Evolutionary conservation across 2,797 vertebrate species (phyloP).

Genomic region (Enteromius radiatus): DNA sequence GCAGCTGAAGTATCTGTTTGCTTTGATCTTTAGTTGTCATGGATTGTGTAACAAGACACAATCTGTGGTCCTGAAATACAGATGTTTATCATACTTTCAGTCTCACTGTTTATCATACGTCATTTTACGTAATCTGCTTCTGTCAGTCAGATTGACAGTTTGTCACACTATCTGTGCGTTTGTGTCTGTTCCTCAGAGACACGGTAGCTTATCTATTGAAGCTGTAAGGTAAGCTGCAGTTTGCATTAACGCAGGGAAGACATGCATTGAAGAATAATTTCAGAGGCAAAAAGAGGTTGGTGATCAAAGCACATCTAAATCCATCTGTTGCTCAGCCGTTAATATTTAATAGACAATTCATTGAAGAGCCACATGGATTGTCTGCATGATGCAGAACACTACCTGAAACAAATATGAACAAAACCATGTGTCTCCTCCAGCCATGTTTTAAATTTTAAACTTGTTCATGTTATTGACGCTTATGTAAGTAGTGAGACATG

Average conservation of each 20-base stretch:
- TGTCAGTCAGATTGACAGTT: conserved; percentile 5
- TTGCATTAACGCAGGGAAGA: not conserved
- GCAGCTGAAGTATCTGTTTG: conserved; percentile 3
- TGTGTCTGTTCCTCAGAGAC: not conserved
- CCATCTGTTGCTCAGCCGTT: conserved; percentile 9
- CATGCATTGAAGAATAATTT: conserved; percentile 12
- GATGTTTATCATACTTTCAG: conserved; percentile 21
- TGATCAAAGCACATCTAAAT: conserved; percentile 49
- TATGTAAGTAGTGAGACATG: conserved; percentile 6
- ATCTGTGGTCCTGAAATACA: conserved; percentile 36
- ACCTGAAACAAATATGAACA: conserved; percentile 49
- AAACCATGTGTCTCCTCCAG: conserved; percentile 27
- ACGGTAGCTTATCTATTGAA: conserved; percentile 2
- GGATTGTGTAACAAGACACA: conserved; percentile 4
- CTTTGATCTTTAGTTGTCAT: conserved; percentile 30
- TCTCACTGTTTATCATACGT: not conserved
- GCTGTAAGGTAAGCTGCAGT: not conserved
- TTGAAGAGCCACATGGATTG: conserved; percentile 6
- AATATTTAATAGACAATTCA: conserved; percentile 53
- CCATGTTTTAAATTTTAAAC: conserved; percentile 40
- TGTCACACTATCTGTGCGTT: not conserved
- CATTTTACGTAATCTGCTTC: not conserved
- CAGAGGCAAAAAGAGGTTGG: conserved; percentile 18
- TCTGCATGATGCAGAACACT: conserved; percentile 27
- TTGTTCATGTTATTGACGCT: conserved; percentile 34